phyloP scores from a whole-genome alignment of 1,140 invertebrate genomes.

The Phymastichus coffea region DNA sequence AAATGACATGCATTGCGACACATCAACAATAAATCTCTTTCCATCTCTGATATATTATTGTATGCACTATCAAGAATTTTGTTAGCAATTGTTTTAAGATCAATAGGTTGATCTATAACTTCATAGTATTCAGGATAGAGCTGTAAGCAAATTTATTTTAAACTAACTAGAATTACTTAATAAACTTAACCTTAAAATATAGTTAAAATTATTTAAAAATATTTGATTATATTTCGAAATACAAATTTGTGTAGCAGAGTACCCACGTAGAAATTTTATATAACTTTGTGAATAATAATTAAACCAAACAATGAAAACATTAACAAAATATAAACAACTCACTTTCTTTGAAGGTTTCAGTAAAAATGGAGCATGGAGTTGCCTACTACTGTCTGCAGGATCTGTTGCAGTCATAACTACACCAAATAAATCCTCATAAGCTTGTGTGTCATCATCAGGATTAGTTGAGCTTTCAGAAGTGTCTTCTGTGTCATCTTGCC shows the following conservation, averaged over 20 bases:
- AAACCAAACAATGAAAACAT: too few relatives aligned
- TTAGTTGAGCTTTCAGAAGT: conserved; percentile 72
- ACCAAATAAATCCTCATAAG: conserved; percentile 78
- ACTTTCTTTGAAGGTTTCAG: conserved; percentile 84
- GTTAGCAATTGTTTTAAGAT: conserved; percentile 88
- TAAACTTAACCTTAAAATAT: background rate
- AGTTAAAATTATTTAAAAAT: too few relatives aligned
- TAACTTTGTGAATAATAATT: too few relatives aligned
- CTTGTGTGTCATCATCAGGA: conserved; percentile 70
- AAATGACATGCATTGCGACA: conserved; percentile 94
- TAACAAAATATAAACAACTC: too few relatives aligned
- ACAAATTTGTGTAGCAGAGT: too few relatives aligned
- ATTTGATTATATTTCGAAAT: too few relatives aligned
- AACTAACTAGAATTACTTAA: too few relatives aligned
- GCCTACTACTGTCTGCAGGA: conserved; percentile 76
- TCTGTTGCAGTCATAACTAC: conserved; percentile 78
- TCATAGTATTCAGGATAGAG: conserved; percentile 97
- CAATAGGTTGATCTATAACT: conserved; percentile 93
- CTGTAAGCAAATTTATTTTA: conserved; percentile 52
- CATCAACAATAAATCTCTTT: conserved; percentile 89
- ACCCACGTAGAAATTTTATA: too few relatives aligned
- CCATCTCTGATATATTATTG: conserved; percentile 75
- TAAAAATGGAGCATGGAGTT: conserved; percentile 82
- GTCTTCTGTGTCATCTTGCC: conserved; percentile 62
- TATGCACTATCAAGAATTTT: conserved; percentile 88